Evolutionary conservation across 2,113 vertebrate species (phyloP).

Genomic region (Hipposideros armiger): DNA sequence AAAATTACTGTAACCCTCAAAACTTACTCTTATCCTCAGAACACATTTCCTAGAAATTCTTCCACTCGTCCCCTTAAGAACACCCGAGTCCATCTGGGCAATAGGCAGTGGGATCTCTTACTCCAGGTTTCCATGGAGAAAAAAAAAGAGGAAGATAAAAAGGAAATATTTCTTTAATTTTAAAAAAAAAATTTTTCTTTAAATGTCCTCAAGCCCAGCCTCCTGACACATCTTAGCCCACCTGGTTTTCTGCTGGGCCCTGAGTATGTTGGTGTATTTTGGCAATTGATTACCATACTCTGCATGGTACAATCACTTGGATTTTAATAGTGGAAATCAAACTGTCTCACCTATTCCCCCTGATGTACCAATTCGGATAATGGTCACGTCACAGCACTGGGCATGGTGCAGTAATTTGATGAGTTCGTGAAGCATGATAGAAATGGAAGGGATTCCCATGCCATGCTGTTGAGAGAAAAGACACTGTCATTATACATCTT

Average conservation of each 20-base stretch:
- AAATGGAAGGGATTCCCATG: constrained; percentile 94
- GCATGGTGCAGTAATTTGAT: constrained; percentile 95
- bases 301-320: background rate
- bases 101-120: background rate
- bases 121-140: background rate
- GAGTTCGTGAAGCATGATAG: constrained; percentile 95
- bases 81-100: background rate
- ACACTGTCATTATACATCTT: constrained; percentile 48
- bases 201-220: background rate
- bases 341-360: constrained; percentile 91
- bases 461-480: constrained; percentile 88
- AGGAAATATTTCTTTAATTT: background rate
- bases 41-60: background rate
- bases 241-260: constrained; percentile 27
- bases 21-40: background rate
- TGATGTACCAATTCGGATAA: constrained; percentile 93
- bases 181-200: background rate
- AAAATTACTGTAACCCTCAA: background rate
- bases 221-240: background rate
- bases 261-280: background rate
- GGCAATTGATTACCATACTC: background rate
- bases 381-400: constrained; percentile 89
- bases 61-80: background rate
- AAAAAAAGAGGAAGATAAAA: background rate
- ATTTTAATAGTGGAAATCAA: background rate